A percentile compares a stretch with the other conserved stretches of the same genome.
phyloP scores from a whole-genome alignment of 2,797 vertebrate species.

The Enteromius mattozi region DNA sequence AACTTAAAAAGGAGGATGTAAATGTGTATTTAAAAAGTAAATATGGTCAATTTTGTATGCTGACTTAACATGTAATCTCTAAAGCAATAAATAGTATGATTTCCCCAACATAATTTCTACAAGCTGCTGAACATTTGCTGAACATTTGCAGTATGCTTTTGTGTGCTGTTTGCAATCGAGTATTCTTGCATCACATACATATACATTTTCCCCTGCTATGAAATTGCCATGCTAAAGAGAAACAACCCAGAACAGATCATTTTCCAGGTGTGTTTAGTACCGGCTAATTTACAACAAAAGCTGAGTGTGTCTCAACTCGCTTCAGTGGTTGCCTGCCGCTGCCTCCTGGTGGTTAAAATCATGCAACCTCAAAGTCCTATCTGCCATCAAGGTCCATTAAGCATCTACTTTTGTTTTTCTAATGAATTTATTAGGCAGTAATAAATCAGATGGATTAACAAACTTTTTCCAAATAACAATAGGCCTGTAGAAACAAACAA shows the following conservation, averaged over 20 bases:
- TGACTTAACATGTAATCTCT: not conserved
- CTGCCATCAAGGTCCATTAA: conserved; percentile 31
- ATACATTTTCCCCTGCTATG: conserved; percentile 16
- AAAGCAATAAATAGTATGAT: not conserved
- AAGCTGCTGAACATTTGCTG: not conserved
- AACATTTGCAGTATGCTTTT: not conserved
- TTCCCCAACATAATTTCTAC: not conserved
- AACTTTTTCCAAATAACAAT: not conserved
- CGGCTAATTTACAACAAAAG: conserved; percentile 26
- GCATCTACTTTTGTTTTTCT: conserved; percentile 14
- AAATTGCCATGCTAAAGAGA: conserved; percentile 27
- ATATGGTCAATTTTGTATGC: not conserved
- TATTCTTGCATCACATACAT: not conserved
- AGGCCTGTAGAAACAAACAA: not conserved
- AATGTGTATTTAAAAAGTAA: not conserved
- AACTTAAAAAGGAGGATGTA: not conserved
- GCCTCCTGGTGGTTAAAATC: conserved; percentile 69
- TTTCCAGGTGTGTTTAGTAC: conserved; percentile 38
- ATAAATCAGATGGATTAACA: not conserved
- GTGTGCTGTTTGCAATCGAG: conserved; percentile 1
- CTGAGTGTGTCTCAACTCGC: not conserved
- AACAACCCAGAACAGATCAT: conserved; percentile 36
- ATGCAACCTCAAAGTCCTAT: conserved; percentile 45
- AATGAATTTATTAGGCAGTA: not conserved
- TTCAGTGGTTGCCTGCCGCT: conserved; percentile 59